phyloP scores from a whole-genome alignment of 64 coral and sea anemone species.

The Exaiptasia diaphana region DNA sequence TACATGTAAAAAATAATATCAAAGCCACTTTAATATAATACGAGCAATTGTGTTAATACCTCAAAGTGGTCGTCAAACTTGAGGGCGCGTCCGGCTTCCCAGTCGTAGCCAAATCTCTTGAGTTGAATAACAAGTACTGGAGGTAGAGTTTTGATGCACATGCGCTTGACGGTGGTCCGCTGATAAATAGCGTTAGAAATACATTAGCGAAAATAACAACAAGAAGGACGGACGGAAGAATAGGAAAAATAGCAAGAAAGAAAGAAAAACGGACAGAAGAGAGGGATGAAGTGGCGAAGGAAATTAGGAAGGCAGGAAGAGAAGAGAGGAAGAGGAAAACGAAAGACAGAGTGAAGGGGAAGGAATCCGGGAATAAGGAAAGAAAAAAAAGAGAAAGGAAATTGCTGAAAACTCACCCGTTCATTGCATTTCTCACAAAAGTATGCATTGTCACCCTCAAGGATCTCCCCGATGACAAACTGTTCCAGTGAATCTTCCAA shows the following conservation, averaged over 20 bases:
- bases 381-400: too few species aligned
- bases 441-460: conserved; percentile 92
- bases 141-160: conserved; percentile 88
- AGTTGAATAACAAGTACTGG: conserved; percentile 84
- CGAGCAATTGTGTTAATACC: conserved; percentile 7
- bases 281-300: background rate
- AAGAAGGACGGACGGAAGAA: background rate
- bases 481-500: conserved; percentile 85
- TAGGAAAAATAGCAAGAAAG: background rate
- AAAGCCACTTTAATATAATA: background rate
- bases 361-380: too few species aligned
- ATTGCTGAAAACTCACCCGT: conserved; percentile 60
- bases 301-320: too few species aligned
- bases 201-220: too few species aligned
- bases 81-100: conserved; percentile 82
- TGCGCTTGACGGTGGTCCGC: conserved; percentile 92
- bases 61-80: conserved; percentile 96
- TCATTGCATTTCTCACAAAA: conserved; percentile 94
- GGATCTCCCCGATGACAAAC: conserved; percentile 91
- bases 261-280: background rate
- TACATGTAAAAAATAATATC: background rate
- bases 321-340: too few species aligned
- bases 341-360: too few species aligned
- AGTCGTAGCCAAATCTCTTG: conserved; percentile 92
- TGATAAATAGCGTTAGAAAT: too few species aligned